Percentiles rank a stretch among this genome's conserved stretches.
phyloP scores from a whole-genome alignment of 2,797 vertebrate genomes.

The Acipenser transmontanus region DNA sequence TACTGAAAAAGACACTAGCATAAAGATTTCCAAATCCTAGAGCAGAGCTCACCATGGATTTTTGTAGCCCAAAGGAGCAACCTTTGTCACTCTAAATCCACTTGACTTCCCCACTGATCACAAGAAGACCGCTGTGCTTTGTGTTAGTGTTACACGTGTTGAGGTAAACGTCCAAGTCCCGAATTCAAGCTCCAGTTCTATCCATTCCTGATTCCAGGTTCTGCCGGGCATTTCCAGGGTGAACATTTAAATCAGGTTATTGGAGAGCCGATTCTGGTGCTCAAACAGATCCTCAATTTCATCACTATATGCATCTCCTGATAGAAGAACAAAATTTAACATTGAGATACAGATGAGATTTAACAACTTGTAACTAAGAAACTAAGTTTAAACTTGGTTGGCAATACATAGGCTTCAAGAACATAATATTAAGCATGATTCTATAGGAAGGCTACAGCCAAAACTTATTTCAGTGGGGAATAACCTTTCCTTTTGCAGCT shows the following conservation, averaged over 20 bases:
- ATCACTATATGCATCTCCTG: constrained; percentile 82
- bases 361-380: neutral
- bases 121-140: constrained; percentile 34
- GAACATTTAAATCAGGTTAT: constrained; percentile 79
- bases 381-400: neutral
- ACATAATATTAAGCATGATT: neutral
- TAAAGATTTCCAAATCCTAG: too few relatives aligned
- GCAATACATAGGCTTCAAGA: neutral
- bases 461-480: neutral
- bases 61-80: neutral
- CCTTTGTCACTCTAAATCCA: constrained; percentile 19
- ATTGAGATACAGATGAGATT: neutral
- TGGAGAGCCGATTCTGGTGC: constrained; percentile 79
- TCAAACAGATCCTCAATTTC: constrained; percentile 79
- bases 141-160: constrained; percentile 15
- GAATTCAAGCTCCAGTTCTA: neutral
- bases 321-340: neutral
- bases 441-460: neutral
- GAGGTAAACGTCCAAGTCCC: neutral
- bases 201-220: constrained; percentile 1
- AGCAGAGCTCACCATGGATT: neutral
- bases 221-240: constrained; percentile 13
- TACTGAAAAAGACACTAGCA: too few relatives aligned
- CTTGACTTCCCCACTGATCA: constrained; percentile 14
- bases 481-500: neutral